phyloP scores from a whole-genome alignment of 1,140 invertebrate species.

The Drosophila sechellia region DNA sequence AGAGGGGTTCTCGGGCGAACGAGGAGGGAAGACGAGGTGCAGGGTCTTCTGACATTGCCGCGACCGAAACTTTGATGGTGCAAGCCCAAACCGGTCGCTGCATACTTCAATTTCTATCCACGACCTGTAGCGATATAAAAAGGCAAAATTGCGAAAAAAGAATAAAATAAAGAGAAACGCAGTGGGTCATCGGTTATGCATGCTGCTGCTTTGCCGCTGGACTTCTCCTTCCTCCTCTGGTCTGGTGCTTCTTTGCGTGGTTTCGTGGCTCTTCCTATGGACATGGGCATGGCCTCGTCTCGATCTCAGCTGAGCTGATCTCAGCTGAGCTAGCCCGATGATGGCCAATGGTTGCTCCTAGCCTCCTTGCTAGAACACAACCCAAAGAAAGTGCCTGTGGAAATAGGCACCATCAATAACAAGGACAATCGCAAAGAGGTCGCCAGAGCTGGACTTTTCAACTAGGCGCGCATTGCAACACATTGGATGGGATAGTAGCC shows the following conservation, averaged over 20 bases:
- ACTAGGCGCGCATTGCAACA: constrained; percentile 27
- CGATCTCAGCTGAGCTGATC: constrained; percentile 52
- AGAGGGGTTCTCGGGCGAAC: constrained; percentile 8
- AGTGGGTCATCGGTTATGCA: constrained; percentile 80
- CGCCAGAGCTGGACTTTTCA: constrained; percentile 36
- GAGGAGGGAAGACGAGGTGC: constrained; percentile 20
- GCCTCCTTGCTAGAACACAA: constrained; percentile 14
- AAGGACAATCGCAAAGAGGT: constrained; percentile 57
- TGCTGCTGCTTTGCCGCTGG: constrained; percentile 35
- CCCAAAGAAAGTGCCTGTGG: constrained; percentile 28
- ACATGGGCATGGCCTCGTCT: constrained; percentile 61
- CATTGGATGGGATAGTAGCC: constrained; percentile 1
- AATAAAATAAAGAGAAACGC: constrained; percentile 76
- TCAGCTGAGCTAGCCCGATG: constrained; percentile 40
- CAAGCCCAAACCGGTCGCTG: constrained; percentile 78
- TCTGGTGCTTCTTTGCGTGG: constrained; percentile 36
- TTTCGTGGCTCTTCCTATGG: constrained; percentile 35
- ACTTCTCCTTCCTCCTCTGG: constrained; percentile 21
- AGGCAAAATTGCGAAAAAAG: constrained; percentile 44
- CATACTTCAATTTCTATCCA: constrained; percentile 82
- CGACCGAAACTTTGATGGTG: constrained; percentile 60
- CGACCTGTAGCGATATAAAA: constrained; percentile 71
- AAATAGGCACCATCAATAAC: constrained; percentile 58
- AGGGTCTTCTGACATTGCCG: constrained; percentile 39
- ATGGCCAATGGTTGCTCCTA: constrained; percentile 10